Evolutionary conservation across 2,888 invertebrate species (phyloP).

Genomic region (Myathropa florea): DNA sequence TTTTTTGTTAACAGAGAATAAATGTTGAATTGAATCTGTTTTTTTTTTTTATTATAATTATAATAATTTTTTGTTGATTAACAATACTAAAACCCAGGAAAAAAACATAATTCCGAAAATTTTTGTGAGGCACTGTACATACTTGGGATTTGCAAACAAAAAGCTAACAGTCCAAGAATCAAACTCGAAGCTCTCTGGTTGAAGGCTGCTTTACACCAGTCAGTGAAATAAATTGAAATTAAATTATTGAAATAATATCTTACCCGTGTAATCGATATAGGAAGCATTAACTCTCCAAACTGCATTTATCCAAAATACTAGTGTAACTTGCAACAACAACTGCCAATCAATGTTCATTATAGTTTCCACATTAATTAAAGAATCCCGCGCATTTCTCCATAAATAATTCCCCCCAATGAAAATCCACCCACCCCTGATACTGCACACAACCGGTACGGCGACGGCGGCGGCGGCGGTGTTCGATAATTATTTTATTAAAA

Average conservation of each 20-base stretch:
- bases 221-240: background rate
- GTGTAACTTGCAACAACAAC: conserved; percentile 32
- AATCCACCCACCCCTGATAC: background rate
- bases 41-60: too few relatives aligned
- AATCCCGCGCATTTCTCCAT: conserved; percentile 41
- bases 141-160: too few relatives aligned
- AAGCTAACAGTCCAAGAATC: too few relatives aligned
- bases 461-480: too few relatives aligned
- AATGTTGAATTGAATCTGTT: too few relatives aligned
- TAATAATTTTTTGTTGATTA: too few relatives aligned
- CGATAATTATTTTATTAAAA: conserved; percentile 49
- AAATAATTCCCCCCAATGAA: conserved; percentile 18
- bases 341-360: conserved; percentile 63
- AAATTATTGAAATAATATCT: background rate
- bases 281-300: conserved; percentile 28
- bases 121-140: too few relatives aligned
- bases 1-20: too few relatives aligned
- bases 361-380: conserved; percentile 43
- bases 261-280: conserved; percentile 60
- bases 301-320: conserved; percentile 40
- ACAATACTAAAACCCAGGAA: too few relatives aligned
- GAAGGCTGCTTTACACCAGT: too few relatives aligned
- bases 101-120: too few relatives aligned
- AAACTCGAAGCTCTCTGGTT: too few relatives aligned
- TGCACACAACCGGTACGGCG: background rate